These are phyloP conservation scores for Caenorhabditis sp. DNA, from an alignment of 2,888 invertebrate species.

Conservation along the genomic window DNA sequence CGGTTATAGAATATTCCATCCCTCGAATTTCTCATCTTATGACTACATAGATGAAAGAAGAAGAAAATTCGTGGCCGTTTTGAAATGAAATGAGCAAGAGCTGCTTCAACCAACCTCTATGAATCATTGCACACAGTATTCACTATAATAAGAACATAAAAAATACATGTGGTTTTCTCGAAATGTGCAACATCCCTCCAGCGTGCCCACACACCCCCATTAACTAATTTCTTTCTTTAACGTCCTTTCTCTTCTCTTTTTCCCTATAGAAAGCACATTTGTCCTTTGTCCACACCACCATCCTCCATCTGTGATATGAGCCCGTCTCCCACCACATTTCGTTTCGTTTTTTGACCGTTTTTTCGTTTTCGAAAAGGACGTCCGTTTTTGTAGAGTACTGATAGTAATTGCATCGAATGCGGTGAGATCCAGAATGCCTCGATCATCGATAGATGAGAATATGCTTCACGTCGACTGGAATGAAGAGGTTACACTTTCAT, in stretches of 20 bases:
- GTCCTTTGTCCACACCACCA: conserved; percentile 27
- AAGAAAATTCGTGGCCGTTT: too few species aligned
- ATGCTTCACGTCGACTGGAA: conserved; percentile 61
- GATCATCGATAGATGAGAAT: conserved; percentile 57
- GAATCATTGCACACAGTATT: too few species aligned
- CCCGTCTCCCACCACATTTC: conserved; percentile 1
- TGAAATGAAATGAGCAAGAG: too few species aligned
- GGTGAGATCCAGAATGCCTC: conserved; percentile 40
- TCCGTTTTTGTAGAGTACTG: conserved; percentile 17
- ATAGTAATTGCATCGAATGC: conserved; percentile 23
- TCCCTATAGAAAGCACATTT: conserved; percentile 21
- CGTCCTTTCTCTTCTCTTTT: conserved; percentile 37
- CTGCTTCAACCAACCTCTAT: too few species aligned
- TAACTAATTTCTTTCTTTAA: conserved; percentile 57
- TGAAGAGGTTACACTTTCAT: conserved; percentile 42
- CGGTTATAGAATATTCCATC: conserved; percentile 29
- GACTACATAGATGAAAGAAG: conserved; percentile 6
- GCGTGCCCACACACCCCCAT: conserved; percentile 43
- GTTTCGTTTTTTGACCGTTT: conserved; percentile 5
- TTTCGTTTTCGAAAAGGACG: not conserved
- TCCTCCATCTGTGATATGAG: too few species aligned
- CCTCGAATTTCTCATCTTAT: conserved; percentile 10
- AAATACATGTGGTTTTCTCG: conserved; percentile 31
- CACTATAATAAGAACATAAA: conserved; percentile 38
- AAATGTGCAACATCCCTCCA: conserved; percentile 33